phyloP scores from a whole-genome alignment of 2,888 invertebrate genomes.

The Calliscelio sp. region DNA sequence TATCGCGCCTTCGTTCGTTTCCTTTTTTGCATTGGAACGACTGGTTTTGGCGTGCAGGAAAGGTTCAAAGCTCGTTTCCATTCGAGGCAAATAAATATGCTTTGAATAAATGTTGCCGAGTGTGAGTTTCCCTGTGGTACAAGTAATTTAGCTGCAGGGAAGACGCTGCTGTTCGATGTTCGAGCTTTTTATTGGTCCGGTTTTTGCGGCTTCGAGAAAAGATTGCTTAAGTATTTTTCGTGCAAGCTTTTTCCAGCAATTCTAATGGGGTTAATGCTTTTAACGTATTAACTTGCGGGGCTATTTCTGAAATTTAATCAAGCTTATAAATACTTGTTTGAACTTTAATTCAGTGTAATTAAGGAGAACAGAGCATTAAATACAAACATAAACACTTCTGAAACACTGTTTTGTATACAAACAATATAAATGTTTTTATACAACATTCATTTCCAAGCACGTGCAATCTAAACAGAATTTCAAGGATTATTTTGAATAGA shows the following conservation, averaged over 20 bases:
- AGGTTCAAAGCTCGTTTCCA: slow-evolving; percentile 53
- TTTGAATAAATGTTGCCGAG: slow-evolving; percentile 43
- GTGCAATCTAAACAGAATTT: too few species aligned
- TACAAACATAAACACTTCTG: too few species aligned
- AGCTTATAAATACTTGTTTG: background rate
- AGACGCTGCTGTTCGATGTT: slow-evolving; percentile 37
- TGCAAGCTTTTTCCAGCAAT: slow-evolving; percentile 18
- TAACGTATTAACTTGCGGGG: slow-evolving; percentile 27
- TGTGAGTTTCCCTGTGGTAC: slow-evolving; percentile 11
- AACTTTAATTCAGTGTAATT: too few species aligned
- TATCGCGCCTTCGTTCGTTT: slow-evolving; percentile 23
- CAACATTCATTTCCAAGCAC: too few species aligned
- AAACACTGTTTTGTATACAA: too few species aligned
- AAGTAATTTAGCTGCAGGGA: slow-evolving; percentile 27
- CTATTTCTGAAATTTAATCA: slow-evolving; percentile 5
- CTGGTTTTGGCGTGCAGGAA: slow-evolving; percentile 32
- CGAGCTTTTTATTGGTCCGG: slow-evolving; percentile 31
- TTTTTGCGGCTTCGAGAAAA: slow-evolving; percentile 46
- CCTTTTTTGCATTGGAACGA: slow-evolving; percentile 42
- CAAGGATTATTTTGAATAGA: too few species aligned
- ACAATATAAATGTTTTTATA: too few species aligned
- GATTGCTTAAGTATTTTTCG: slow-evolving; percentile 46
- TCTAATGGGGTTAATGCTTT: slow-evolving; percentile 39
- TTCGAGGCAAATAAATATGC: slow-evolving; percentile 54
- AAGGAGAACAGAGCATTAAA: too few species aligned